Evolutionary conservation across 1,140 invertebrate species (phyloP).

Genomic region (Melipona quadrifasciata): DNA sequence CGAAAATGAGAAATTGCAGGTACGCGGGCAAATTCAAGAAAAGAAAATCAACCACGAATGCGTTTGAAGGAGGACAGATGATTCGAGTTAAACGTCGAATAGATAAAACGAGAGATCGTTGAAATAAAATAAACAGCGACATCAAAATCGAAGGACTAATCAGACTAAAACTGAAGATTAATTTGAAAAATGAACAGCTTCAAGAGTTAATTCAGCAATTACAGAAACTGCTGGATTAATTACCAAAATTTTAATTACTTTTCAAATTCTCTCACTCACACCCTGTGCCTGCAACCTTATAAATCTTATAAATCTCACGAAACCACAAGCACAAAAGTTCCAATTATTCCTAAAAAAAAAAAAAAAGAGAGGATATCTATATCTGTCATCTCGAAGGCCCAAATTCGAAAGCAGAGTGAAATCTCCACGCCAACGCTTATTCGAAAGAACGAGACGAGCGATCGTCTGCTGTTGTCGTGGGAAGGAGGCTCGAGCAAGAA

Average conservation of each 20-base stretch:
- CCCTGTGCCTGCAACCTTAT: too few species aligned
- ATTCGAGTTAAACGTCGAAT: neutral
- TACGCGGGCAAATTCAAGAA: constrained; percentile 9
- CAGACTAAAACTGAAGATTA: too few species aligned
- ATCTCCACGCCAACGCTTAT: neutral
- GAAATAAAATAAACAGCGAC: neutral
- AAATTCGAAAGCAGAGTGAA: too few species aligned
- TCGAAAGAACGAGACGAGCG: neutral
- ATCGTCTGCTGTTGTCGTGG: neutral
- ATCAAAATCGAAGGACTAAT: neutral
- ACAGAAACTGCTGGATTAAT: too few species aligned
- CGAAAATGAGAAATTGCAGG: constrained; percentile 13
- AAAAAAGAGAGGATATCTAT: too few species aligned
- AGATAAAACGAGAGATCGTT: neutral
- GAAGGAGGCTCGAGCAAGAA: neutral
- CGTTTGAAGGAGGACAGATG: neutral
- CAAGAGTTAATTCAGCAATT: neutral
- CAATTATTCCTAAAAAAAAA: too few species aligned
- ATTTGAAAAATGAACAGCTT: too few species aligned
- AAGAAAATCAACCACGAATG: neutral
- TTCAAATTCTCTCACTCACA: too few species aligned
- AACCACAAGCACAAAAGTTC: too few species aligned
- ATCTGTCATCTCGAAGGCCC: too few species aligned
- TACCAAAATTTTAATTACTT: too few species aligned
- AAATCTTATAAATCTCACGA: too few species aligned